Evolutionary conservation across 1,140 invertebrate genomes (phyloP).

Genomic region (Bemisia tabaci): DNA sequence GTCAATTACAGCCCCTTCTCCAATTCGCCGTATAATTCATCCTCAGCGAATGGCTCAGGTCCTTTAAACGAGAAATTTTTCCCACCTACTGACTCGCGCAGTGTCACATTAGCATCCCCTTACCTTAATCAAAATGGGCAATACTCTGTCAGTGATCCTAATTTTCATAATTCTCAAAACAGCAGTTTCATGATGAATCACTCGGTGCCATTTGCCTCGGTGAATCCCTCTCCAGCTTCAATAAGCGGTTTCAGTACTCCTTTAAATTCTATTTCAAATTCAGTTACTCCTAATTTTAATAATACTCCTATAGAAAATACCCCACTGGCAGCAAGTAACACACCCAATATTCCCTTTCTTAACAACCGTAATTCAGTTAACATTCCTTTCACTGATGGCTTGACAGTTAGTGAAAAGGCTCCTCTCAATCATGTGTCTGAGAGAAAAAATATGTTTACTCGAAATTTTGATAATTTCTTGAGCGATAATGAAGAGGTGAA

Average conservation of each 20-base stretch:
- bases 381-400: not conserved
- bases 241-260: not conserved
- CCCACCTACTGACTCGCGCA: no score
- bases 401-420: not conserved
- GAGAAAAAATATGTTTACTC: not conserved
- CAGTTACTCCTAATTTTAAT: not conserved
- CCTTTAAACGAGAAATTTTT: no score
- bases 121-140: no score
- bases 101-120: no score
- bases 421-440: not conserved
- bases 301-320: not conserved
- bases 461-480: not conserved
- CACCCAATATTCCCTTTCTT: not conserved
- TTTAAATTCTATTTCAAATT: not conserved
- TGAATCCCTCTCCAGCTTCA: no score
- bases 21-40: no score
- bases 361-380: not conserved
- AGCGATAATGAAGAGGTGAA: not conserved
- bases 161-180: no score
- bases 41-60: no score
- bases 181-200: no score
- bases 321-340: not conserved
- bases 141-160: no score
- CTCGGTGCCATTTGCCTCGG: no score
- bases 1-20: no score